Conservation (phyloP, 2,888 invertebrate species). For the Gisinianus flammeolus region DNA sequence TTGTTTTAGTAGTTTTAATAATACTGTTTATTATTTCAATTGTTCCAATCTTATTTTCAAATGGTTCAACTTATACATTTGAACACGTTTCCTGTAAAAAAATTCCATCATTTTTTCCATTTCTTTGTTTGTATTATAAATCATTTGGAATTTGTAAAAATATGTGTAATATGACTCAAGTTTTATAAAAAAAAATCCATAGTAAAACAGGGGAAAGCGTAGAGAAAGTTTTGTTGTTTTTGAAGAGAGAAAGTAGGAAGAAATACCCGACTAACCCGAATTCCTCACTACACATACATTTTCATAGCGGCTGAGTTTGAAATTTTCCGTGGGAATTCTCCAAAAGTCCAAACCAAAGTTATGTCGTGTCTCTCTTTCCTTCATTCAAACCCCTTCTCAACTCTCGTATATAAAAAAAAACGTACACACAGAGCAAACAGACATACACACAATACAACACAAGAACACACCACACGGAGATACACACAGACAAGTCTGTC, state of each 20-base stretch:
- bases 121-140: no score
- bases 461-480: background rate
- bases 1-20: no score
- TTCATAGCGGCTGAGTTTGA: constrained; percentile 21
- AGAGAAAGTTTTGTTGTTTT: constrained; percentile 1
- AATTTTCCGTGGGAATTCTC: constrained; percentile 18
- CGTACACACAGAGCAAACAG: constrained; percentile 11
- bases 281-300: background rate
- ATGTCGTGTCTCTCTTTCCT: background rate
- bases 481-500: background rate
- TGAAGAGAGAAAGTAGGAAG: background rate
- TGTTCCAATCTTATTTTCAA: no score
- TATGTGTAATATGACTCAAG: no score
- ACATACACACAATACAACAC: background rate
- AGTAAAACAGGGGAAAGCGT: no score
- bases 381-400: background rate
- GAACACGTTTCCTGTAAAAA: no score
- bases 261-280: background rate
- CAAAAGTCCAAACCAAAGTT: background rate
- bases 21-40: no score
- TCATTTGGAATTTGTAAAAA: no score
- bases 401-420: background rate
- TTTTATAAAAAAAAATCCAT: no score
- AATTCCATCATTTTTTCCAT: no score
- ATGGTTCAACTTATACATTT: no score